A percentile compares a stretch with the other conserved stretches of the same genome.
Conservation (phyloP, 2,888 invertebrate species). For the Lymantria dispar region DNA sequence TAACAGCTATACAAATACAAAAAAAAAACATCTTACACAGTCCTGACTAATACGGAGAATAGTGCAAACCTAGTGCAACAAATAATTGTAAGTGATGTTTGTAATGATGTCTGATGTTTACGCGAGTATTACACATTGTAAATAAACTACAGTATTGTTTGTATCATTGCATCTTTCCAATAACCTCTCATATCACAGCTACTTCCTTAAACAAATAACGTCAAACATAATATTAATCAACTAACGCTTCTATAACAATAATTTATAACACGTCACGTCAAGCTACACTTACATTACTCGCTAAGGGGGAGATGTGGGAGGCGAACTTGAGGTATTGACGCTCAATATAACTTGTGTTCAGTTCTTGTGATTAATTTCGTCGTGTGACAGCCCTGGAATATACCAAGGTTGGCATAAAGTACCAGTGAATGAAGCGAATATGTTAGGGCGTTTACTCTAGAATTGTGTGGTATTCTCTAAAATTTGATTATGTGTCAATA, state of each 20-base stretch:
- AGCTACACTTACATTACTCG: conserved; percentile 23
- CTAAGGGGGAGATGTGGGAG: conserved; percentile 3
- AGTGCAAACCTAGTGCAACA: too few species aligned
- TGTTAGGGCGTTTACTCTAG: too few species aligned
- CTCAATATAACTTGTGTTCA: conserved; percentile 29
- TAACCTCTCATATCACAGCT: conserved; percentile 11
- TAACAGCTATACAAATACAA: too few species aligned
- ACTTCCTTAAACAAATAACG: conserved; percentile 10
- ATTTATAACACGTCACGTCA: conserved; percentile 33
- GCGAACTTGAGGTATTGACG: conserved; percentile 32
- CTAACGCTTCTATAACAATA: conserved; percentile 26
- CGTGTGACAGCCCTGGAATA: conserved; percentile 21
- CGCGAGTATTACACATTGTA: too few species aligned
- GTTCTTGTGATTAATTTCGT: conserved; percentile 26
- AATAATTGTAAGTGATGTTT: too few species aligned
- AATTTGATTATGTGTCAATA: too few species aligned
- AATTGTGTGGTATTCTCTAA: too few species aligned
- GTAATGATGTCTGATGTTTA: too few species aligned
- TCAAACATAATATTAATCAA: conserved; percentile 31
- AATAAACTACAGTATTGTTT: too few species aligned
- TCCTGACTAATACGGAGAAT: too few species aligned
- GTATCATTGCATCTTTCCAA: too few species aligned
- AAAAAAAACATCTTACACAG: too few species aligned
- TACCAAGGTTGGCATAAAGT: background rate
- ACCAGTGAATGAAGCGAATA: background rate